Evolutionary conservation across 2,888 invertebrate genomes (phyloP).

Genomic region (Helicoverpa assulta): DNA sequence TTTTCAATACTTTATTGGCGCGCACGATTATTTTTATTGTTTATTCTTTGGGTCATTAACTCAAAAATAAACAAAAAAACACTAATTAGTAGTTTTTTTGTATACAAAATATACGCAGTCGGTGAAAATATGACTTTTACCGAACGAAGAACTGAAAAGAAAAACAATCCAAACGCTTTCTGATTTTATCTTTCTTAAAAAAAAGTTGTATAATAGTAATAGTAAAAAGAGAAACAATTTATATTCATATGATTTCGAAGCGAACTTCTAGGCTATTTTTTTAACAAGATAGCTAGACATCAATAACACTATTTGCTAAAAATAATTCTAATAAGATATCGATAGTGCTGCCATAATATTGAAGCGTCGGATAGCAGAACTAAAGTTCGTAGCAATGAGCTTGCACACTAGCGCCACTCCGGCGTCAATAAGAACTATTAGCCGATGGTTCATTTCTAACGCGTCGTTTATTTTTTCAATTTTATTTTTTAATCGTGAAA

Average conservation of each 20-base stretch:
- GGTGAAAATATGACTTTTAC: neutral
- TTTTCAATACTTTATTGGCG: slow-evolving; percentile 81
- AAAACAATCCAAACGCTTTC: neutral
- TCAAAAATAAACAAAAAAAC: slow-evolving; percentile 33
- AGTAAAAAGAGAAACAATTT: neutral
- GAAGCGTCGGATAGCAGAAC: slow-evolving; percentile 87
- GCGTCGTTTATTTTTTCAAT: slow-evolving; percentile 80
- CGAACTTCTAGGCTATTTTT: neutral
- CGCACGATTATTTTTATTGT: slow-evolving; percentile 66
- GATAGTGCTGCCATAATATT: slow-evolving; percentile 75
- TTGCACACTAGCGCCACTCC: slow-evolving; percentile 74
- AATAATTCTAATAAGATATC: slow-evolving; percentile 60
- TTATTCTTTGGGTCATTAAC: slow-evolving; percentile 8
- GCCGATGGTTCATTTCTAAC: slow-evolving; percentile 84
- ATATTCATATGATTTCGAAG: rapidly evolving
- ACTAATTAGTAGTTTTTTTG: slow-evolving; percentile 32
- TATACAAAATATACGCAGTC: neutral
- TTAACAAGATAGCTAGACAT: neutral
- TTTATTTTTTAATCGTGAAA: slow-evolving; percentile 87
- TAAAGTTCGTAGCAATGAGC: slow-evolving; percentile 65
- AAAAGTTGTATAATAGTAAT: neutral
- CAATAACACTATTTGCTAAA: neutral
- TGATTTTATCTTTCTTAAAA: too few species aligned
- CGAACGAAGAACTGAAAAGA: neutral
- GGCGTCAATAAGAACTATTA: slow-evolving; percentile 78